Evolutionary conservation across 1,140 invertebrate species (phyloP).

Genomic region (Vanessa tameamea): DNA sequence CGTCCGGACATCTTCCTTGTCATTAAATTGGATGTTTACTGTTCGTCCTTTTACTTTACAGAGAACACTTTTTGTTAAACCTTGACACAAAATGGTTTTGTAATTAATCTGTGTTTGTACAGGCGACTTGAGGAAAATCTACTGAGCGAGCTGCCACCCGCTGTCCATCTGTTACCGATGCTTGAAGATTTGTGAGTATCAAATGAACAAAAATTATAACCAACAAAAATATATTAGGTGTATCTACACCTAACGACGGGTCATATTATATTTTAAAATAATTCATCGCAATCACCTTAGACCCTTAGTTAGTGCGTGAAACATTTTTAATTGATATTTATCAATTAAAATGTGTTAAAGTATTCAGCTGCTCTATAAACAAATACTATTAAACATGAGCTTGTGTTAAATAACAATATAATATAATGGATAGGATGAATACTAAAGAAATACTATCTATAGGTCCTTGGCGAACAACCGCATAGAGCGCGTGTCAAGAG

Average conservation of each 20-base stretch:
- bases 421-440: not conserved
- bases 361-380: too few relatives aligned
- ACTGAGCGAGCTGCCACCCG: constrained; percentile 62
- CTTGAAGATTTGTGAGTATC: constrained; percentile 70
- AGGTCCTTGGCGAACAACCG: constrained; percentile 66
- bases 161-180: constrained; percentile 60
- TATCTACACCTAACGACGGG: too few relatives aligned
- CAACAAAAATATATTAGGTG: too few relatives aligned
- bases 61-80: not conserved
- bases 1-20: not conserved
- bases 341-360: too few relatives aligned
- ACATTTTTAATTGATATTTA: too few relatives aligned
- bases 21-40: not conserved
- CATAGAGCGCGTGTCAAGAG: constrained; percentile 53
- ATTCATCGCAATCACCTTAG: too few relatives aligned
- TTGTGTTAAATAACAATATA: too few relatives aligned
- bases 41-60: not conserved
- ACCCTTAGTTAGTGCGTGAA: too few relatives aligned
- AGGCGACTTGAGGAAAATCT: constrained; percentile 73
- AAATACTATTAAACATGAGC: too few relatives aligned
- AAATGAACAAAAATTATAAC: not conserved
- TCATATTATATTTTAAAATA: too few relatives aligned
- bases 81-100: constrained; percentile 11
- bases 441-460: constrained; percentile 3
- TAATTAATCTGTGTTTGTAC: constrained; percentile 27